phyloP scores from a whole-genome alignment of 2,797 vertebrate species.

The Phoebastria nigripes region DNA sequence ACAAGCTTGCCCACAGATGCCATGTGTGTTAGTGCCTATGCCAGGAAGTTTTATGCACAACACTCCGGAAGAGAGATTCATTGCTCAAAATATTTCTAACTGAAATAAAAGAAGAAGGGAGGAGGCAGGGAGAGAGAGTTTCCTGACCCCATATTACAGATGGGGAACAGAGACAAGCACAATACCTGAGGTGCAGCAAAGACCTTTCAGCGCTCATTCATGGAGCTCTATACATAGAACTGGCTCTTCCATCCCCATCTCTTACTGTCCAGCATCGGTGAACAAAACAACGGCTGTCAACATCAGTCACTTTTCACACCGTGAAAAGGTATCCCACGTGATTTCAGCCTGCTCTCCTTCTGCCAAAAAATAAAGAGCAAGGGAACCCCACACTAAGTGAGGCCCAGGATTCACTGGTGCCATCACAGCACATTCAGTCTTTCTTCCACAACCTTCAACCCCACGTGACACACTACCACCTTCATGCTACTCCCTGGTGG shows the following conservation, averaged over 20 bases:
- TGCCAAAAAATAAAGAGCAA: background rate
- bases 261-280: background rate
- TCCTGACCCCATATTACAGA: background rate
- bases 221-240: background rate
- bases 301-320: background rate
- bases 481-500: background rate
- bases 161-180: background rate
- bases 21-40: background rate
- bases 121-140: background rate
- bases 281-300: background rate
- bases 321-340: background rate
- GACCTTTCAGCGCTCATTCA: background rate
- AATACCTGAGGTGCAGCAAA: background rate
- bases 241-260: background rate
- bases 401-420: background rate
- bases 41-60: background rate
- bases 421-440: background rate
- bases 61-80: background rate
- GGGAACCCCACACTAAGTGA: background rate
- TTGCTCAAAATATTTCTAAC: background rate
- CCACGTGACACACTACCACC: fast-evolving
- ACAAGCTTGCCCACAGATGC: background rate
- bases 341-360: background rate
- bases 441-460: background rate
- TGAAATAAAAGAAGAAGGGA: background rate